Base-by-base conservation (phyloP, 53 echinoderm and acorn worm species). In the Mesocentrotus franciscanus region DNA sequence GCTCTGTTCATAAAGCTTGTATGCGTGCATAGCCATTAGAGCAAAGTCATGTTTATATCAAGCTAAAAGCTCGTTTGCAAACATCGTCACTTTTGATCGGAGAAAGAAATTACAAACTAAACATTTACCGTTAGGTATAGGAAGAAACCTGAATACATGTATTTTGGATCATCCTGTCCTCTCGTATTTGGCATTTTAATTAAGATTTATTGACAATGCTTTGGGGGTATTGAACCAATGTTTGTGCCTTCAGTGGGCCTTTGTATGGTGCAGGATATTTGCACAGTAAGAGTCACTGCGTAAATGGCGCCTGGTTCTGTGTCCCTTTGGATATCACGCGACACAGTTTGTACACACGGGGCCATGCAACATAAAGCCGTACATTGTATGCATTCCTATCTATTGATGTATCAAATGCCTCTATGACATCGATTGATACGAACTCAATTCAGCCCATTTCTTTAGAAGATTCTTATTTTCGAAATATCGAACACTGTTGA, bases 191-290 rank as follows among this genome's bases (percentile, higher is more conserved):
- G 85, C 85, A 85, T 85, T 85, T 85, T 85, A 85, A 85, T 85
- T 85, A 85, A 85, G 85, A 85, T 85, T 58, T 85, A 57, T 85
- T 85, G 85, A 85, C 85, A 85, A 85, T 85, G 27, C 85, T 57
- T 39, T 57, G 57, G 27, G 27, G 56, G n/a, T 85, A 85, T 85
- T 85, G 58, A 85, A 18, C 58, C n/a, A 85, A 27, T 85, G 85
- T 85, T 85, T 85, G 85, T 85, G 57, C 85, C 26, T 57, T 85
- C 85, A 8, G 24, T 85, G 30, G 58, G 27, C n/a, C 85, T 33
- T 85, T 85, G 85, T 85, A 9, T 85, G 85, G 85, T 24, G 9
- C 85, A 56, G 56, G 85, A 58, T 85, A 85, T 85, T 85, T 85
- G 58, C 11, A 85, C 58, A 85, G 83, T 20, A 85, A 85, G 57